These are phyloP conservation scores for Batillaria attramentaria DNA, from an alignment of 1,140 invertebrate species.

Conservation along the genomic window DNA sequence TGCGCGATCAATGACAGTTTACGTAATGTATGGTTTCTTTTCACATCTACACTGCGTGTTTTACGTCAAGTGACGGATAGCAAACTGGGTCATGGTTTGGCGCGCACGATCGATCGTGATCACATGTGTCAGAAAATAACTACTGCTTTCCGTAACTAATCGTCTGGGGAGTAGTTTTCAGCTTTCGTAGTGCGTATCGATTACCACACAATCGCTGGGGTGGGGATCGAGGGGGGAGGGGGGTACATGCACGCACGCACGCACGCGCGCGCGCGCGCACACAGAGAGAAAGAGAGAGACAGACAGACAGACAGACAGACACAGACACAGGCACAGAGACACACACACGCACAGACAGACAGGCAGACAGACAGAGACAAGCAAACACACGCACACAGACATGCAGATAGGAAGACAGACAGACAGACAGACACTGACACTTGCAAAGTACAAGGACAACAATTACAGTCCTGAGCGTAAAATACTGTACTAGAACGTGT, in stretches of 20 bases:
- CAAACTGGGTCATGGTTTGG: neutral
- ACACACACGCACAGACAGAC: conserved; percentile 3
- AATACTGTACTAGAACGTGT: too few relatives aligned
- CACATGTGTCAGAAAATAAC: neutral
- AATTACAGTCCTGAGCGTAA: too few relatives aligned
- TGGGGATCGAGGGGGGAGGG: too few relatives aligned
- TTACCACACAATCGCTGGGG: too few relatives aligned
- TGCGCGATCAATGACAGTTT: too few relatives aligned
- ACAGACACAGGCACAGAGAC: neutral
- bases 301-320: neutral
- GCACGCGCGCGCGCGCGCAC: neutral
- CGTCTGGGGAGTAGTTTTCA: neutral
- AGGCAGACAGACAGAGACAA: neutral
- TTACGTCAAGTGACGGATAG: neutral
- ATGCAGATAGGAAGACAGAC: neutral
- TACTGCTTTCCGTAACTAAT: neutral
- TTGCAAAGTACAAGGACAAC: too few relatives aligned
- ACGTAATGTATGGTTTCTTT: too few relatives aligned
- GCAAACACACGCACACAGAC: neutral
- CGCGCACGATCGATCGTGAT: neutral
- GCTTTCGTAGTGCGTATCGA: neutral
- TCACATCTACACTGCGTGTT: too few relatives aligned
- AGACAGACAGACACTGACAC: neutral
- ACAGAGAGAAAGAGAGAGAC: neutral
- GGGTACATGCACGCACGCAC: neutral